Conservation (phyloP, 1,140 invertebrate species). For the Drosophila rufa region DNA sequence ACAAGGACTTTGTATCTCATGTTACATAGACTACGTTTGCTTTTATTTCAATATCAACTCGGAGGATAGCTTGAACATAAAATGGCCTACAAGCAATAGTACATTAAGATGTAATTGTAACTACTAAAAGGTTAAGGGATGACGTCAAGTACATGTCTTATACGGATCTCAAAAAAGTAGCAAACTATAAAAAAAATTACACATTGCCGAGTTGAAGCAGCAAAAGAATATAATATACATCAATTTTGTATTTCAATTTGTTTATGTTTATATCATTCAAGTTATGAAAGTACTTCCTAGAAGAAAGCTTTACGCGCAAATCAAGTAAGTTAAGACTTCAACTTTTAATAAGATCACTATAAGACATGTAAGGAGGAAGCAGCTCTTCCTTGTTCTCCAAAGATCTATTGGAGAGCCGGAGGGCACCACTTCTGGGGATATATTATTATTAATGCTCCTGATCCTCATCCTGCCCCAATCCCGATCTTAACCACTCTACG, state of each 20-base stretch:
- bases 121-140: conserved; percentile 31
- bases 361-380: conserved; percentile 20
- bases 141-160: conserved; percentile 32
- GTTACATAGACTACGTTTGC: conserved; percentile 48
- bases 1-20: conserved; percentile 6
- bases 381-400: conserved; percentile 3
- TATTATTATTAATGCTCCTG: conserved; percentile 12
- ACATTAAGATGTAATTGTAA: conserved; percentile 42
- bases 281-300: neutral
- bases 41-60: conserved; percentile 53
- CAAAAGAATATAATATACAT: neutral
- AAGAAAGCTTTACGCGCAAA: conserved; percentile 9
- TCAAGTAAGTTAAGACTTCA: neutral
- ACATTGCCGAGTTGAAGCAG: neutral
- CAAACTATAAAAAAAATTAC: neutral
- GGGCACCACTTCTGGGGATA: conserved; percentile 1
- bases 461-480: conserved; percentile 23
- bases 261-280: neutral
- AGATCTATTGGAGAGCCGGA: neutral
- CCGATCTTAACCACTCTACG: conserved; percentile 32
- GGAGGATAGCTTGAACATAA: conserved; percentile 44
- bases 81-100: conserved; percentile 46
- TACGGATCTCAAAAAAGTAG: conserved; percentile 11
- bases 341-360: conserved; percentile 19
- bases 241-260: neutral